These are phyloP conservation scores for Torymus aiolomorphi DNA, from an alignment of 2,888 invertebrate species.

Conservation along the genomic window DNA sequence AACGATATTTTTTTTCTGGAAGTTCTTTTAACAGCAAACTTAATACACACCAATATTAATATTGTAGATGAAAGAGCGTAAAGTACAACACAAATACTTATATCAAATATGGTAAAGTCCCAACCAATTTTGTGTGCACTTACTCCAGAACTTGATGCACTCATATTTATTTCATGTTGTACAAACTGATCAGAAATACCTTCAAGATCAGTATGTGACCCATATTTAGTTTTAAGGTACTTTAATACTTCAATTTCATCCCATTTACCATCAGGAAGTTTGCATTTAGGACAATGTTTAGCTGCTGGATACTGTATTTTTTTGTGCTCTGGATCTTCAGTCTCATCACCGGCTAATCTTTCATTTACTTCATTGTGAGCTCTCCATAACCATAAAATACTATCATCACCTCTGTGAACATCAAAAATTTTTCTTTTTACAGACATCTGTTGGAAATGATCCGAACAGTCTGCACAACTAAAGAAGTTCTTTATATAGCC, in stretches of 20 bases:
- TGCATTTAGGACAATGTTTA: slow-evolving; percentile 83
- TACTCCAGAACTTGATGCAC: slow-evolving; percentile 32
- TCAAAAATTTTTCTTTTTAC: slow-evolving; percentile 82
- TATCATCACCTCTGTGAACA: slow-evolving; percentile 84
- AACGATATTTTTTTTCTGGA: slow-evolving; percentile 86
- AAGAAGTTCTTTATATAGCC: slow-evolving; percentile 95
- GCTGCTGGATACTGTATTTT: slow-evolving; percentile 92
- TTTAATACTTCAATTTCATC: slow-evolving; percentile 80
- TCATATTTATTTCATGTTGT: slow-evolving; percentile 37
- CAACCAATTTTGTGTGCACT: slow-evolving; percentile 65
- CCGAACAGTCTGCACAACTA: slow-evolving; percentile 92
- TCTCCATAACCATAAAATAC: slow-evolving; percentile 94
- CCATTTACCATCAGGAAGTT: slow-evolving; percentile 79
- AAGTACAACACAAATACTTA: slow-evolving; percentile 86
- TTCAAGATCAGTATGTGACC: slow-evolving; percentile 63
- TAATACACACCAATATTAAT: slow-evolving; percentile 85
- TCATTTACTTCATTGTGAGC: slow-evolving; percentile 96
- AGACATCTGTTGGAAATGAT: slow-evolving; percentile 94
- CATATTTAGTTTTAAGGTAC: slow-evolving; percentile 80
- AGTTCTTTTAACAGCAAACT: slow-evolving; percentile 83
- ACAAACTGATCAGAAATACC: slow-evolving; percentile 52
- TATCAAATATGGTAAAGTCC: slow-evolving; percentile 82
- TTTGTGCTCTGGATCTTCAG: slow-evolving; percentile 93
- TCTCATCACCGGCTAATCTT: slow-evolving; percentile 88
- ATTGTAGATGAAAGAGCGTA: slow-evolving; percentile 86